These are phyloP conservation scores for Chelonus formosanus DNA, from an alignment of 2,888 invertebrate species.

Conservation along the genomic window DNA sequence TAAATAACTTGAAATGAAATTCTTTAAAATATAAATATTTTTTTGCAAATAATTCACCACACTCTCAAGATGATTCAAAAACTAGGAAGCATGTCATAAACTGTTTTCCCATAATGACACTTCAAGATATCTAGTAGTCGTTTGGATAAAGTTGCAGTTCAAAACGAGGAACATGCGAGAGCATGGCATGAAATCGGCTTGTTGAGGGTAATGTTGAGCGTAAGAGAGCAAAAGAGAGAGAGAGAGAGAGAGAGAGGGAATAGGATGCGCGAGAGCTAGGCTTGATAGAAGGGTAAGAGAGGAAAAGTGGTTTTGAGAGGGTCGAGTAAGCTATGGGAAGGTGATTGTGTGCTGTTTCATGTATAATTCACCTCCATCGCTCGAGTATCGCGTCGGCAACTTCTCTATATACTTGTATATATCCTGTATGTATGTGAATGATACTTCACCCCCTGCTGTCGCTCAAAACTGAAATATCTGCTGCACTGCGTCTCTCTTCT, in stretches of 20 bases:
- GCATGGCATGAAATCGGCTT: slow-evolving; percentile 1
- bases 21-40: too few relatives aligned
- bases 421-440: slow-evolving; percentile 2
- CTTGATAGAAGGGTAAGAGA: slow-evolving; percentile 35
- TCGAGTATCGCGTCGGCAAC: slow-evolving; percentile 55
- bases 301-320: slow-evolving; percentile 33
- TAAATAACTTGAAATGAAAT: too few relatives aligned
- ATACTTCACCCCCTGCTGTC: slow-evolving; percentile 18
- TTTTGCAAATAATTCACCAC: too few relatives aligned
- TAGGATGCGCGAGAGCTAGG: slow-evolving; percentile 30
- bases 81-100: too few relatives aligned
- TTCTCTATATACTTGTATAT: slow-evolving; percentile 35
- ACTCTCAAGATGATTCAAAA: too few relatives aligned
- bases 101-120: too few relatives aligned
- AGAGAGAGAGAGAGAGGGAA: too few relatives aligned
- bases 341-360: slow-evolving; percentile 60
- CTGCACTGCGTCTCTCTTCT: slow-evolving; percentile 7
- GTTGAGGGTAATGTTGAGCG: slow-evolving; percentile 20
- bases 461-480: slow-evolving; percentile 21
- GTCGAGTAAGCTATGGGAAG: slow-evolving; percentile 43
- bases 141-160: too few relatives aligned
- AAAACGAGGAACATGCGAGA: neutral
- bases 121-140: too few relatives aligned
- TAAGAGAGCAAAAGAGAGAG: too few relatives aligned
- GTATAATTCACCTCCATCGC: slow-evolving; percentile 57